phyloP scores from a whole-genome alignment of 2,888 invertebrate species.

The Cosmia pyralina region DNA sequence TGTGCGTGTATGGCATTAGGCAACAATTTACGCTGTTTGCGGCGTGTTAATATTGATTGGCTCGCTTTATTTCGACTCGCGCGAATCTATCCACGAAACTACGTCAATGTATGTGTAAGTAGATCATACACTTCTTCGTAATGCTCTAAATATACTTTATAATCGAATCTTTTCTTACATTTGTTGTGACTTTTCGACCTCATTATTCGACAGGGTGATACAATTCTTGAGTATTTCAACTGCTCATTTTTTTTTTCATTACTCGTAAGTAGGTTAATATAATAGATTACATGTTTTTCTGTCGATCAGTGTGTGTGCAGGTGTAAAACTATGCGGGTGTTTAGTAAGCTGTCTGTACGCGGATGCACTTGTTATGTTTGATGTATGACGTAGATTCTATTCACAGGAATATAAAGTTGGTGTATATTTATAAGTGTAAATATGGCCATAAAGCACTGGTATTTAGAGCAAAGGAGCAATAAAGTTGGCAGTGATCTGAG shows the following conservation, averaged over 20 bases:
- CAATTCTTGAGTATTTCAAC: conserved; percentile 56
- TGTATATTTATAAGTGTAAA: conserved; percentile 46
- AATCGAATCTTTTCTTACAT: conserved; percentile 53
- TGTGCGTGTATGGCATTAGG: conserved; percentile 89
- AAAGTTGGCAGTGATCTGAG: conserved; percentile 55
- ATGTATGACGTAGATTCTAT: conserved; percentile 53
- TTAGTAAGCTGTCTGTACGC: conserved; percentile 55
- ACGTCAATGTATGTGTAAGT: conserved; percentile 68
- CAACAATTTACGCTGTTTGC: conserved; percentile 91
- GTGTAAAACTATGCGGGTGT: conserved; percentile 63
- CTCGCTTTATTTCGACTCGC: conserved; percentile 90
- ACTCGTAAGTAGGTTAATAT: conserved; percentile 62
- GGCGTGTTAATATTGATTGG: conserved; percentile 91
- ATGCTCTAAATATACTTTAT: conserved; percentile 58
- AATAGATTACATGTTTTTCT: conserved; percentile 63
- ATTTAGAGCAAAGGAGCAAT: conserved; percentile 55
- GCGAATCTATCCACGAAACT: conserved; percentile 87
- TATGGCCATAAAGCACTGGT: conserved; percentile 53
- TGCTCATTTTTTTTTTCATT: conserved; percentile 54
- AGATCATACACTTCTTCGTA: conserved; percentile 64
- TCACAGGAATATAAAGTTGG: conserved; percentile 38
- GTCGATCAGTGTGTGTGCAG: conserved; percentile 58
- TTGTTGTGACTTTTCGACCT: conserved; percentile 63
- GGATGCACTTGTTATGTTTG: conserved; percentile 52
- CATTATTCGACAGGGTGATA: conserved; percentile 58